Percentiles rank a stretch among this genome's conserved stretches.
Conservation (phyloP, 2,888 invertebrate genomes). For the Cryptocheilus praepositus region DNA sequence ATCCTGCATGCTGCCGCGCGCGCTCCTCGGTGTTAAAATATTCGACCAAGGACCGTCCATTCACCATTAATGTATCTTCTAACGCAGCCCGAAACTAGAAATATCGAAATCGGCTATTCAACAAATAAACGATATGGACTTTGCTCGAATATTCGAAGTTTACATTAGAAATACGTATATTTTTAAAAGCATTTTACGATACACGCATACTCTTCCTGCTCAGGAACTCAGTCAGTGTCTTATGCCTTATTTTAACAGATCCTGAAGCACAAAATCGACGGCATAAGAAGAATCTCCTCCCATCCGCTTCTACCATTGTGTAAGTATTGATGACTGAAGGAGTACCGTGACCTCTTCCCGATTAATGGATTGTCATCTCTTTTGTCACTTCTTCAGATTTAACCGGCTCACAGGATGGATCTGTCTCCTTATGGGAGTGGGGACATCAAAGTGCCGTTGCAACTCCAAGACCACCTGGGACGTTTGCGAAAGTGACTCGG, state of each 20-base stretch:
- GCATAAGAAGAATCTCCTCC: slow-evolving; percentile 95
- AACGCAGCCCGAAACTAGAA: no score
- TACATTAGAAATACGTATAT: not conserved
- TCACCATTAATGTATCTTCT: no score
- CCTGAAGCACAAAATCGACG: slow-evolving; percentile 94
- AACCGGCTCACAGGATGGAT: slow-evolving; percentile 96
- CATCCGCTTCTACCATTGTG: slow-evolving; percentile 97
- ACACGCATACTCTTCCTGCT: no score
- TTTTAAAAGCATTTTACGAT: not conserved
- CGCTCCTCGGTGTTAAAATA: no score
- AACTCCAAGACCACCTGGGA: slow-evolving; percentile 93
- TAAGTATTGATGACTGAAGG: slow-evolving; percentile 80
- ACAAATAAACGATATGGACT: no score
- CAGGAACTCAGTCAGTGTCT: slow-evolving; percentile 6
- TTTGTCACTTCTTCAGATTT: slow-evolving; percentile 79
- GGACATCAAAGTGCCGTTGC: slow-evolving; percentile 94
- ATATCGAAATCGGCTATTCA: no score
- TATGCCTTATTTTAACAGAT: slow-evolving; percentile 80
- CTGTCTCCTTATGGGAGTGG: slow-evolving; percentile 99
- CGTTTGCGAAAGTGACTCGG: slow-evolving; percentile 95
- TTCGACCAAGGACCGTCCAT: no score
- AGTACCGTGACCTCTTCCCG: not conserved
- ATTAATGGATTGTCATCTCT: not conserved
- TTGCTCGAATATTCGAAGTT: no score
- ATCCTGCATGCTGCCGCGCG: no score